Evolutionary conservation across 2,888 invertebrate species (phyloP), one percentile per base, ranked within the genome.

Genomic region (Tipula confusa): DNA sequence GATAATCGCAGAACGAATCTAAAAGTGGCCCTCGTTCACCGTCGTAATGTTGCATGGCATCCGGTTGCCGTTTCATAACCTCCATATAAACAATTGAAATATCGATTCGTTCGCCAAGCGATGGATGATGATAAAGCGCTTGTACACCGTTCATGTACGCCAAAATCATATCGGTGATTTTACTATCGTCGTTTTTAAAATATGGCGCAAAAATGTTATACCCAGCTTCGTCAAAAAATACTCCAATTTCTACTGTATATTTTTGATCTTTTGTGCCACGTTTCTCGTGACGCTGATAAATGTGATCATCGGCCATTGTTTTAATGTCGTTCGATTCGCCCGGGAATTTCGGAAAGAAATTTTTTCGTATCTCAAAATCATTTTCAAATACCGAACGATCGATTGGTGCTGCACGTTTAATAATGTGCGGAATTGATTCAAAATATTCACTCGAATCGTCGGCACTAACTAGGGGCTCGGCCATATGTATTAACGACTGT

Each of bases 141-240:
- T 95, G 95, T 0, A 95, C 93, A 86, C 93, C 94, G 88, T 95
- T 95, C 86, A 95, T 91, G 86, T 95, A 95, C 11, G 95, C 95
- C 84, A 95, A 88, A n/a, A 95, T 89, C 93, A 95, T 94, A 87
- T 95, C 94, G 38, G 93, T 90, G 80, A 95, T 88, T 86, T 93
- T 92, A 11, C 90, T 90, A 85, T 94, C 94, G 86, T 93, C 92
- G 85, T 92, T 90, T 85, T 92, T 91, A 85, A 94, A 91, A 87
- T 92, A 93, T 0, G 95, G 93, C 13, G 93, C 89, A 88, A 95
- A 95, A 33, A 93, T 91, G 86, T 92, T 92, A 87, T 95, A 95
- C 0, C 92, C 95, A 0, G 94, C 92, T 87, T 93, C 93, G 86
- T 95, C 95, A 86, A 95, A 92, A 88, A 95, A 95, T 79, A 95